A percentile compares a stretch with the other conserved stretches of the same genome.
Evolutionary conservation across 2,113 vertebrate genomes (phyloP).

Genomic region (Trochalopteron elliotii): DNA sequence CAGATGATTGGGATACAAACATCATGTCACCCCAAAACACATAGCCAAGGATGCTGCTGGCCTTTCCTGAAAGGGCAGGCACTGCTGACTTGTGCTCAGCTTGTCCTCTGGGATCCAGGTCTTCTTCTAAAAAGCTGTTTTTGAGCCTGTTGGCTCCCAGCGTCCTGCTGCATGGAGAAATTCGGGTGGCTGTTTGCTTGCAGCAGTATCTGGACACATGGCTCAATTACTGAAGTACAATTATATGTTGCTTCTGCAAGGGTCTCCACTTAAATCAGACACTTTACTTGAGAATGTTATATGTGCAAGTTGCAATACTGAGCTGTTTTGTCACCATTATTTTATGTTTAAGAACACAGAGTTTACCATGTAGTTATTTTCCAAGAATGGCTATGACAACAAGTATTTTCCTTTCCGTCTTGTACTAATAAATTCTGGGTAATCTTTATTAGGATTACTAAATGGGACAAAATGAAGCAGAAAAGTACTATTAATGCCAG

Average conservation of each 20-base stretch:
- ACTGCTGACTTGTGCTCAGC: background rate
- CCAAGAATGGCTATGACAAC: background rate
- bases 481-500: background rate
- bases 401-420: background rate
- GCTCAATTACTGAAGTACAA: background rate
- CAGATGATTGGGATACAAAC: too few species aligned
- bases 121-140: background rate
- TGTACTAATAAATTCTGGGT: background rate
- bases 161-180: background rate
- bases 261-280: background rate
- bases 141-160: background rate
- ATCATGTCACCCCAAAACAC: too few species aligned
- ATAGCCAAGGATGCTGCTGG: background rate
- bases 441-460: background rate
- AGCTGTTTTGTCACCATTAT: background rate
- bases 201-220: background rate
- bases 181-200: background rate
- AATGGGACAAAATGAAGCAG: constrained; percentile 1
- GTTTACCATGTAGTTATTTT: background rate
- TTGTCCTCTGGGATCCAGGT: background rate
- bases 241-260: background rate
- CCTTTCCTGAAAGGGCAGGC: background rate
- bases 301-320: background rate
- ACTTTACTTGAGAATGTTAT: background rate
- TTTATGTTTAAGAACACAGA: background rate